A percentile compares a stretch with the other conserved stretches of the same genome.
Conservation (phyloP, 2,113 vertebrate species). For the Chrysochloris asiatica region DNA sequence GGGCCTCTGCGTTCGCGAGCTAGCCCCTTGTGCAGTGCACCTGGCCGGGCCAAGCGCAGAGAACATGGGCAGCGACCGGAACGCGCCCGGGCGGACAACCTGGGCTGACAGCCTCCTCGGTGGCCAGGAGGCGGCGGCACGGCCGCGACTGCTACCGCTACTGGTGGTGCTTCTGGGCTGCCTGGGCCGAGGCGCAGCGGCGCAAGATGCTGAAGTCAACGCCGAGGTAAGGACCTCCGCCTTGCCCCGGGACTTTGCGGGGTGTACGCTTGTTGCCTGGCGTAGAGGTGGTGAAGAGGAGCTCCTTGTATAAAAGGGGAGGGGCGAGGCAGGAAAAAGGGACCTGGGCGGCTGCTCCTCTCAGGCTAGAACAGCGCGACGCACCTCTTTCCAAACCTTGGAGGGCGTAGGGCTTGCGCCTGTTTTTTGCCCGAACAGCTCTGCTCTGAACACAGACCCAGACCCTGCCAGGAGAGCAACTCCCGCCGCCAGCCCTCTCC, state of each 20-base stretch:
- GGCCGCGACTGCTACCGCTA: constrained; percentile 46
- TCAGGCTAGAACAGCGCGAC: neutral
- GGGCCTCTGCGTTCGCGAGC: neutral
- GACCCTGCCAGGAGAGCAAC: neutral
- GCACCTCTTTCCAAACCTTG: constrained; percentile 13
- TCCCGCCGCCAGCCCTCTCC: neutral
- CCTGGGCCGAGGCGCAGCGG: constrained; percentile 56
- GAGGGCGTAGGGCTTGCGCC: neutral
- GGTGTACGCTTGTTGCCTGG: neutral
- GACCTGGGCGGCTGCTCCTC: neutral
- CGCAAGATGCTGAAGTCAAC: constrained; percentile 70
- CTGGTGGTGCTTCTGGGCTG: constrained; percentile 56
- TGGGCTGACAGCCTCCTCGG: neutral
- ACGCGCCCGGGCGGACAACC: constrained; percentile 54
- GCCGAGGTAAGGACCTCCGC: constrained; percentile 78
- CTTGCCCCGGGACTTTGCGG: neutral
- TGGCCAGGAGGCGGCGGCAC: constrained; percentile 46
- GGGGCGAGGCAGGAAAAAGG: neutral
- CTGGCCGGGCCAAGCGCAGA: neutral
- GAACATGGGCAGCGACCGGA: constrained; percentile 67
- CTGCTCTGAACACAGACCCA: neutral
- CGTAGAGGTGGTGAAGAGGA: neutral
- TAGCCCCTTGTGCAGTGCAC: neutral
- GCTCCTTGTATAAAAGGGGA: neutral
- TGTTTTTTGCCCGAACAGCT: neutral